Evolutionary conservation across 2,797 vertebrate species (phyloP).

Genomic region (Phrynocephalus vlangalii): DNA sequence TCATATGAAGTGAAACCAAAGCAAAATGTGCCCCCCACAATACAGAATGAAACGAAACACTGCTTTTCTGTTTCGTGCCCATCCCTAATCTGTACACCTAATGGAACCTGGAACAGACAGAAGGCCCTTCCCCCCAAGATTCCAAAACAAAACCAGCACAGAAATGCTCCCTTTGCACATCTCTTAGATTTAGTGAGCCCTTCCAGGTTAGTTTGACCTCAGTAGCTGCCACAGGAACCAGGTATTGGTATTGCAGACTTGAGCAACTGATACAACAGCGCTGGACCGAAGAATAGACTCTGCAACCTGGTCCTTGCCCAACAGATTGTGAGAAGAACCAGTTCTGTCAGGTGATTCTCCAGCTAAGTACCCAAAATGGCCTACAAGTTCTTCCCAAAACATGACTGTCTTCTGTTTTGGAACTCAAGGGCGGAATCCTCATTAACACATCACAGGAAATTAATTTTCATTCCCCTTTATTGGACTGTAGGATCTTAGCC

Average conservation of each 20-base stretch:
- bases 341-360: background rate
- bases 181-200: background rate
- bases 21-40: too few species aligned
- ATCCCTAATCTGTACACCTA: too few species aligned
- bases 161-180: too few species aligned
- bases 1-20: too few species aligned
- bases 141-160: too few species aligned
- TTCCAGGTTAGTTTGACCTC: background rate
- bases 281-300: background rate
- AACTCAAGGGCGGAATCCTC: conserved; percentile 46
- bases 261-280: background rate
- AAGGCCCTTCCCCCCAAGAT: too few species aligned
- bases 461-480: conserved; percentile 55
- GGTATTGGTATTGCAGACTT: background rate
- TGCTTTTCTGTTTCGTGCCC: too few species aligned
- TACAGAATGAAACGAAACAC: too few species aligned
- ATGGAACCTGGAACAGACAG: too few species aligned
- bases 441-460: conserved; percentile 56
- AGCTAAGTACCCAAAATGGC: background rate
- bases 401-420: conserved; percentile 20
- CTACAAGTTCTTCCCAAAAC: conserved; percentile 26
- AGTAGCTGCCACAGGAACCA: too few species aligned
- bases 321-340: background rate
- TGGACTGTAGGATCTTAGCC: conserved; percentile 49
- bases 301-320: background rate